phyloP scores from a whole-genome alignment of 2,797 vertebrate species.

The Tachyglossus aculeatus region DNA sequence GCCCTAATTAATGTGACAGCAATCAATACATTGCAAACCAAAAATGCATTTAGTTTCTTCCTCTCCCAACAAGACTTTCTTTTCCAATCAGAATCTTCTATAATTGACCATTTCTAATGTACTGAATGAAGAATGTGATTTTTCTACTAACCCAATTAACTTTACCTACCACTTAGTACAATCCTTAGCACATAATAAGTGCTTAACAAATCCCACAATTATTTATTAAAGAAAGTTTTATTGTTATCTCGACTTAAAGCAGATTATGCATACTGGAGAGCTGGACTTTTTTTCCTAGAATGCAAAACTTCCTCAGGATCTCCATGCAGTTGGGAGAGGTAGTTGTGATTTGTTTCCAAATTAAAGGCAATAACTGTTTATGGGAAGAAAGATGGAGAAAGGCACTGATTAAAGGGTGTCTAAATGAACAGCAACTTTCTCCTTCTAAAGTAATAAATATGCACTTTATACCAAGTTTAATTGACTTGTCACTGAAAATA shows the following conservation, averaged over 20 bases:
- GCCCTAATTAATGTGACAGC: background rate
- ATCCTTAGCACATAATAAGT: too few species aligned
- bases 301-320: constrained; percentile 56
- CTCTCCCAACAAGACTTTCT: constrained; percentile 34
- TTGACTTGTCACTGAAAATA: background rate
- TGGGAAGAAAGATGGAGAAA: constrained; percentile 54
- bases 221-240: constrained; percentile 52
- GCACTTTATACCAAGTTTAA: background rate
- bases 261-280: constrained; percentile 21
- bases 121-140: constrained; percentile 40
- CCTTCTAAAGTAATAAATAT: background rate
- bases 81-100: constrained; percentile 56
- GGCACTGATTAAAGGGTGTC: constrained; percentile 34
- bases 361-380: constrained; percentile 39
- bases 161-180: too few species aligned
- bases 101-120: constrained; percentile 54
- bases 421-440: constrained; percentile 41
- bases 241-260: constrained; percentile 44
- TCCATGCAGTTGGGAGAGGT: constrained; percentile 34
- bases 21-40: constrained; percentile 27
- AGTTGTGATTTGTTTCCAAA: constrained; percentile 59
- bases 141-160: too few species aligned
- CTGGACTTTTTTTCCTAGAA: constrained; percentile 25
- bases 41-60: constrained; percentile 34
- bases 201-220: too few species aligned